A percentile compares a stretch with the other conserved stretches of the same genome.
Evolutionary conservation across 2,113 vertebrate genomes (phyloP).

Genomic region (Butorides virescens): DNA sequence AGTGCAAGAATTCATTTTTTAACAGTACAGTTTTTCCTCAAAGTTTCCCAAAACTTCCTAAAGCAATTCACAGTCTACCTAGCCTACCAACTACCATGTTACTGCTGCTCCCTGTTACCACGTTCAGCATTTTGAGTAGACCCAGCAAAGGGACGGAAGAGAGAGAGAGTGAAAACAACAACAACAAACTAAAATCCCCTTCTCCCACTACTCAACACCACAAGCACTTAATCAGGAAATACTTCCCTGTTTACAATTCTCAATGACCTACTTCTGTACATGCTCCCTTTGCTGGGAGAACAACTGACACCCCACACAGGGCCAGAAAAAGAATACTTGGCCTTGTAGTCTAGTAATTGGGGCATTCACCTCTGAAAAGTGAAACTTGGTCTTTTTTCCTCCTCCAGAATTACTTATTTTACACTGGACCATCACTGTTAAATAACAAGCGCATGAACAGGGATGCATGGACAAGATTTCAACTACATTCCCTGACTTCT

Average conservation of each 20-base stretch:
- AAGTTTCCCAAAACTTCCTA: too few species aligned
- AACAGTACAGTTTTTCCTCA: not conserved
- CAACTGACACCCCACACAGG: accelerated
- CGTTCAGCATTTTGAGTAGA: not conserved
- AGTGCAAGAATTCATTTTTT: not conserved
- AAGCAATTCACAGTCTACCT: not conserved
- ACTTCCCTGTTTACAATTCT: not conserved
- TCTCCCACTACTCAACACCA: not conserved
- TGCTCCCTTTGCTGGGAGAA: not conserved
- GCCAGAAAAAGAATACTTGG: not conserved
- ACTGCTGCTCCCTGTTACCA: not conserved
- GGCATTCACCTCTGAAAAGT: not conserved
- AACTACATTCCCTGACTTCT: not conserved
- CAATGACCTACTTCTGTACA: not conserved
- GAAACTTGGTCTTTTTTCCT: not conserved
- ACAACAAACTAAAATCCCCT: not conserved
- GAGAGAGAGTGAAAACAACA: accelerated
- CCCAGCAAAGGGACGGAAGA: not conserved
- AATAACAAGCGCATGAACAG: not conserved
- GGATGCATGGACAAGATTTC: not conserved
- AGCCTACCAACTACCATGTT: not conserved
- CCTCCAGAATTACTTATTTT: not conserved
- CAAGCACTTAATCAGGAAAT: not conserved
- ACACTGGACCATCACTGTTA: not conserved
- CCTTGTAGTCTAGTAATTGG: not conserved